Evolutionary conservation across 2,888 invertebrate genomes (phyloP), one percentile per base, ranked within the genome.

Genomic region (Oxycera nigricornis): DNA sequence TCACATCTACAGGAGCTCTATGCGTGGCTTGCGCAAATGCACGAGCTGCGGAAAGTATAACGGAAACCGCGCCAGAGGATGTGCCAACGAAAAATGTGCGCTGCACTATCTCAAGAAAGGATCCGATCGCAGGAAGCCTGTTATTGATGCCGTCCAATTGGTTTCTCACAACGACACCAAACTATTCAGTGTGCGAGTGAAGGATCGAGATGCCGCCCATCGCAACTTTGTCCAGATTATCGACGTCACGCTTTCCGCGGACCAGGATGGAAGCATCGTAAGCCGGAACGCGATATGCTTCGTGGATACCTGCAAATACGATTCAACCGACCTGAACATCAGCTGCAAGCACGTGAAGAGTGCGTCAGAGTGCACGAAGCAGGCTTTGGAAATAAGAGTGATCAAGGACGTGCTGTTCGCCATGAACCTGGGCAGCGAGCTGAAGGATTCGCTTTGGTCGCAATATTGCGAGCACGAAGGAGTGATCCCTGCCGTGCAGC

Each of bases 41-140:
- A 89, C 89, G 0, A 91, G 91, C 80, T 94, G 94, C 85, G 91
- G 92, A 0, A 89, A 89, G 1, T 89, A 89, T 77, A 94, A 93
- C 83, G 94, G 94, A 1, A 92, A 92, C 0, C 86, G 93, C 72
- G 91, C 92, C n/a, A 86, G 89, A 24, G 88, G 88, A 77, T 92
- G 93, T 81, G 92, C 92, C 82, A 92, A 92, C 81, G 90, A 90
- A 81, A 84, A 87, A 14, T 93, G 92, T 82, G 89, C 89, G n/a
- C 50, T 76, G 1, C 65, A 68, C 41, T 52, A 39, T 17, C 26
- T 73, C 4, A 41, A 68, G 31, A 73, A 74, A 65, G 9, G 39
- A 17, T 20, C 72, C 26, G 26, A 31, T 9, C 50, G 57, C 24
- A 52, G 67, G 68, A 70, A 17, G 17, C 46, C 31, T 41, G 79